Evolutionary conservation across 2,888 invertebrate species (phyloP).

Genomic region (Diarsia rubi): DNA sequence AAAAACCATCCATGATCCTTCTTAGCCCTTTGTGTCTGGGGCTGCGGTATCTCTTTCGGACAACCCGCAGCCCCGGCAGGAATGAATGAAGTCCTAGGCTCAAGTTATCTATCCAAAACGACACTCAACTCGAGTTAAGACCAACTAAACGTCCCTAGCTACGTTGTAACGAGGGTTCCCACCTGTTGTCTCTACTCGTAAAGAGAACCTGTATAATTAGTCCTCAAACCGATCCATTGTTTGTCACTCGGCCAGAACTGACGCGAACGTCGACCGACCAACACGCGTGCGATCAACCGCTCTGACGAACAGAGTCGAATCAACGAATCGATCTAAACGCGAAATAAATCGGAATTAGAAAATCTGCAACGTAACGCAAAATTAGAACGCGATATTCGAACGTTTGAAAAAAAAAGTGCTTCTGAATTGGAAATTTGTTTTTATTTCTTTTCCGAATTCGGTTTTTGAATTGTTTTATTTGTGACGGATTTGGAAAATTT

Average conservation of each 20-base stretch:
- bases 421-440: slow-evolving; percentile 9
- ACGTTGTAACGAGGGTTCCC: slow-evolving; percentile 78
- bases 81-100: background rate
- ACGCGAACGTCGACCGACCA: slow-evolving; percentile 79
- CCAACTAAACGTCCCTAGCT: slow-evolving; percentile 58
- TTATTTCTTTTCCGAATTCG: slow-evolving; percentile 10
- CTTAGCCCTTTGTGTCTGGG: no score
- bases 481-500: slow-evolving; percentile 58
- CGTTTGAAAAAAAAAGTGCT: slow-evolving; percentile 22
- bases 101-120: slow-evolving; percentile 13
- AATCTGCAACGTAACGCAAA: slow-evolving; percentile 30
- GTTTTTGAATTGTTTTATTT: slow-evolving; percentile 45
- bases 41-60: no score
- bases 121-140: slow-evolving; percentile 17
- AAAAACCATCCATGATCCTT: no score
- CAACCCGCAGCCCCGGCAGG: no score
- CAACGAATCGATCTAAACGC: slow-evolving; percentile 68
- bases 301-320: slow-evolving; percentile 70
- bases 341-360: slow-evolving; percentile 46
- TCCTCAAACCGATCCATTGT: slow-evolving; percentile 81
- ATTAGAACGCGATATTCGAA: slow-evolving; percentile 20
- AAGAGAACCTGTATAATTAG: slow-evolving; percentile 85
- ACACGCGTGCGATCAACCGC: slow-evolving; percentile 81
- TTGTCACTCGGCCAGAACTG: slow-evolving; percentile 85
- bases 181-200: slow-evolving; percentile 82